Base-by-base conservation (phyloP, 2,797 vertebrate genomes). In the Oryzias sinensis region DNA sequence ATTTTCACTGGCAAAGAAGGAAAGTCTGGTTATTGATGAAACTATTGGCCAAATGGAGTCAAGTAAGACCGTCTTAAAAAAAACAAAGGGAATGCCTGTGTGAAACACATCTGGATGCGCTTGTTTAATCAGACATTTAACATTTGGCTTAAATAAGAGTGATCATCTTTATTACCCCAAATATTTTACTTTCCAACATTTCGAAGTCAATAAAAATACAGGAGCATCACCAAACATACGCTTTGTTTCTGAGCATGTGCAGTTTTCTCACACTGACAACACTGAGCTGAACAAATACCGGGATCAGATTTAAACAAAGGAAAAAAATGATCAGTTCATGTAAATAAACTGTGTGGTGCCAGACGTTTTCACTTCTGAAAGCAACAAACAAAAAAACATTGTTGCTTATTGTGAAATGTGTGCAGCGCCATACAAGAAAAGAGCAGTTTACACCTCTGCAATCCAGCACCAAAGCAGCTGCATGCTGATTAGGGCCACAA, bases 361-460 rank as follows among this genome's bases (percentile, higher is more conserved):
- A 53, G 33, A 61, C 61, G 62, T 5, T 43, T 49, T 50, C 62
- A 74, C 43, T 52, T 62, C 57, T 62, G 66, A 68, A 57, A 60
- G 63, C 61, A 80, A 71, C 33, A 37, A 37, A 37, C 33, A 37
- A 29, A 8, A 37, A 81, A 56, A 65, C 68, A 64, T 59, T 59
- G n/a, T 56, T 65, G 77, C 72, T 51, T 72, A 69, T 62, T 59
- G 68, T 70, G 40, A 78, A 81, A 82, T 65, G 74, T 47, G 59
- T 63, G 59, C 72, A 53, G 49, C 62, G 56, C 51, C 46, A 56
- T 60, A 71, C 56, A 76, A 79, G 66, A 80, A 65, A 59, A 80
- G 68, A 81, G 67, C 66, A 67, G 69, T 82, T 89, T 78, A 80
- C 84, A 82, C 85, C 84, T 89, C 83, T 85, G 80, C 85, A 84